These are phyloP conservation scores for Aporophyla nigra DNA, from an alignment of 2,888 invertebrate genomes.

Conservation along the genomic window DNA sequence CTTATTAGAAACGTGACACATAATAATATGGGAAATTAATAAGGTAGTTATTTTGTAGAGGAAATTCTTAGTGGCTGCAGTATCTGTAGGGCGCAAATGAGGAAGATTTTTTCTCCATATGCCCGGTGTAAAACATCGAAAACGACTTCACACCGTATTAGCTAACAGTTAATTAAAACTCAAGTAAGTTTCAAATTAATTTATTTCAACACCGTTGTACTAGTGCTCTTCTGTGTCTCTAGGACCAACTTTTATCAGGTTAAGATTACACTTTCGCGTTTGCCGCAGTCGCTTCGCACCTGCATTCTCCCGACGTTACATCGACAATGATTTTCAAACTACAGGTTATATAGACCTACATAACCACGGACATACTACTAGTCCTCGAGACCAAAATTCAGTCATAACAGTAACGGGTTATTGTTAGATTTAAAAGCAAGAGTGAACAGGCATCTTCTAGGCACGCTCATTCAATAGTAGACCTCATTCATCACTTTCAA, in stretches of 20 bases:
- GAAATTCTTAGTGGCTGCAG: too few relatives aligned
- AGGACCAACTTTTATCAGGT: constrained; percentile 21
- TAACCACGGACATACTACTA: too few relatives aligned
- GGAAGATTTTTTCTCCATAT: not conserved
- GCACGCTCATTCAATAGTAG: too few relatives aligned
- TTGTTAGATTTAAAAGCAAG: too few relatives aligned
- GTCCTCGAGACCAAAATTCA: too few relatives aligned
- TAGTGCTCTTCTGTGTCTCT: not conserved
- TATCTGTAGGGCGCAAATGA: too few relatives aligned
- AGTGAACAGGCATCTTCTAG: too few relatives aligned
- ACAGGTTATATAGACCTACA: not conserved
- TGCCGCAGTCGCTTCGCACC: not conserved
- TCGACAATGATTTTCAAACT: not conserved
- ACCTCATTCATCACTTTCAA: too few relatives aligned
- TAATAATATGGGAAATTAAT: not conserved
- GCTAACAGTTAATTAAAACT: constrained; percentile 16
- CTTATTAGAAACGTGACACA: not conserved
- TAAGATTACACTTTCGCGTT: not conserved
- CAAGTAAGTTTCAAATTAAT: constrained; percentile 7
- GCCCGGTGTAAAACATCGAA: not conserved
- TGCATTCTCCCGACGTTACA: not conserved
- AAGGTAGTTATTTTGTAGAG: too few relatives aligned
- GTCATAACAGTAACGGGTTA: too few relatives aligned
- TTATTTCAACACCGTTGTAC: constrained; percentile 13
- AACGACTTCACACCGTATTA: not conserved